These are phyloP conservation scores for Saguinus midas DNA, from an alignment of 2,113 vertebrate species.

Conservation along the genomic window DNA sequence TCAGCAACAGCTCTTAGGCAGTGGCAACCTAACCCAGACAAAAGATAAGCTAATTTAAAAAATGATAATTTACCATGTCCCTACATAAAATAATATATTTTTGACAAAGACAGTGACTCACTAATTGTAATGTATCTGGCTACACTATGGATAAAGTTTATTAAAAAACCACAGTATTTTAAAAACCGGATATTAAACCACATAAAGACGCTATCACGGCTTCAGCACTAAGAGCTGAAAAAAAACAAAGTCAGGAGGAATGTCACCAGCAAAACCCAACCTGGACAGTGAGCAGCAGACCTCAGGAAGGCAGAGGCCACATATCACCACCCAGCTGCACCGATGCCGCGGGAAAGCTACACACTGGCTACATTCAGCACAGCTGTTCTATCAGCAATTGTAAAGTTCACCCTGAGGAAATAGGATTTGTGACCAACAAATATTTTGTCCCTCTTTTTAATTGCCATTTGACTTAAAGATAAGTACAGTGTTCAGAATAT, in stretches of 20 bases:
- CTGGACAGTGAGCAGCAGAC: background rate
- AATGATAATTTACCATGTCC: background rate
- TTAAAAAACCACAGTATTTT: background rate
- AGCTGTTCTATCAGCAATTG: background rate
- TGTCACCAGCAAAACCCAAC: background rate
- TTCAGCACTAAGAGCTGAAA: background rate
- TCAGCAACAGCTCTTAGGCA: background rate
- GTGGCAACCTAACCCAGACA: background rate
- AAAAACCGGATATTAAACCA: background rate
- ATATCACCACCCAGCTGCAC: background rate
- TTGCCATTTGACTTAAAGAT: background rate
- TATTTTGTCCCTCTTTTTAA: background rate
- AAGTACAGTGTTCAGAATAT: constrained; percentile 2
- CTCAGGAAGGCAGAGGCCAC: background rate
- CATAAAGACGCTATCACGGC: background rate
- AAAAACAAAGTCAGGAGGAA: no score
- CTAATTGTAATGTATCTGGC: constrained; percentile 10
- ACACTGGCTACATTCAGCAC: background rate
- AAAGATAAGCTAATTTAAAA: background rate
- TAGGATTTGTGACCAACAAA: background rate
- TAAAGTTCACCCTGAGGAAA: background rate
- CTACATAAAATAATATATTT: constrained; percentile 19
- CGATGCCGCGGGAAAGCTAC: rapidly evolving
- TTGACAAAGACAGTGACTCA: background rate
- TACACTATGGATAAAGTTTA: background rate